Base-by-base conservation (phyloP, 1,140 invertebrate species). In the Drosophila arawakana region DNA sequence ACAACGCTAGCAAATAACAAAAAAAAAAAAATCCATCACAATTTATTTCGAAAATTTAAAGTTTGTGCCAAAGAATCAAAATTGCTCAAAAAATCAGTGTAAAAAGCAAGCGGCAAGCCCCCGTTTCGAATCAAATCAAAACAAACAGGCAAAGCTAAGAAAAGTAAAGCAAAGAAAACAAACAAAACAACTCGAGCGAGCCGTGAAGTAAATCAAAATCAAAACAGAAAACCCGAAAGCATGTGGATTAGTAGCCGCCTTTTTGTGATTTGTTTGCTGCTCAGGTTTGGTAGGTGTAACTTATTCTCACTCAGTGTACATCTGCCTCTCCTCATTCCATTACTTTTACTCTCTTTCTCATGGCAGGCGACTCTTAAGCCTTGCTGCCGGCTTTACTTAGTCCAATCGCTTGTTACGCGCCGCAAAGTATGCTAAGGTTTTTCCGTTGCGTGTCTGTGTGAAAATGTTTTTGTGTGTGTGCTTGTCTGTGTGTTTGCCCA, bases 161-260 rank as follows among this genome's bases (percentile, higher is more conserved):
- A 52, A 68, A 63, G 54, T 43, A 49, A 54, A 25, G 10, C 21
- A 60, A 43, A 68, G 35, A 65, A 62, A 50, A 35, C 52, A 44
- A 60, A 78, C 58, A 66, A 57, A 58, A 69, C 43, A 58, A 39
- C 15, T 5, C 52, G 25, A 35, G 8, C 6, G 30, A 55, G 41
- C 34, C 52, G 59, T 25, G 61, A 82, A 71, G 69, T 54, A 80
- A 76, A 76, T 71, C 71, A 75, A 77, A 89, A 89, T 67, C 71
- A 82, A 82, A 85, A 86, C 83, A 86, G 71, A 78, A 79, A 76
- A 70, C 74, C 84, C 75, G 78, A 76, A 88, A 89, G 74, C 78
- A 89, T 89, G 84, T 89, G 84, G 84, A 89, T 89, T 89, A 89
- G 84, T 90, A 90, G 84, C 81, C 84, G 84, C 80, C 44, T 89